Percentiles rank a stretch among this genome's conserved stretches.
These are phyloP conservation scores for Nomada fucata DNA, from an alignment of 2,888 invertebrate species.

Conservation along the genomic window DNA sequence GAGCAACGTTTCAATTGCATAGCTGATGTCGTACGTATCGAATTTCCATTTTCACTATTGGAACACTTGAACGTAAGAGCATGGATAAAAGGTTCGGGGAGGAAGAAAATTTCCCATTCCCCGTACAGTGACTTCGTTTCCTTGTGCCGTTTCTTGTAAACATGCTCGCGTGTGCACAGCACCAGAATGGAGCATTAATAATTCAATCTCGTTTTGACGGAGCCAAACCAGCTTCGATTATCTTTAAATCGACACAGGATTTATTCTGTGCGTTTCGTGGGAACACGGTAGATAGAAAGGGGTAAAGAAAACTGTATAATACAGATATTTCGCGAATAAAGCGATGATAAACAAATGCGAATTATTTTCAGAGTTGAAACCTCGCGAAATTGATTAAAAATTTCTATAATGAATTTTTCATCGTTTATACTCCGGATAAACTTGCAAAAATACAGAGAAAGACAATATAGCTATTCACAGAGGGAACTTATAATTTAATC, in stretches of 20 bases:
- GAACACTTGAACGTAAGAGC: background rate
- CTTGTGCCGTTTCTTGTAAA: constrained; percentile 2
- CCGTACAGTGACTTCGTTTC: background rate
- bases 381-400: too few relatives aligned
- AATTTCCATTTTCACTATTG: constrained; percentile 16
- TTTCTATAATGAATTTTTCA: too few relatives aligned
- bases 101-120: constrained; percentile 4
- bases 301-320: background rate
- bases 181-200: constrained; percentile 33
- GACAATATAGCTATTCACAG: background rate
- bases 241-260: constrained; percentile 33
- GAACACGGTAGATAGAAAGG: background rate
- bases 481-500: background rate
- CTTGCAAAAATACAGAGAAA: too few relatives aligned
- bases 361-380: too few relatives aligned
- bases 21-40: constrained; percentile 6
- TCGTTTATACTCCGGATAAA: too few relatives aligned
- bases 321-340: background rate
- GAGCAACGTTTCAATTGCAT: background rate
- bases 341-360: too few relatives aligned
- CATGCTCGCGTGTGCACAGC: background rate
- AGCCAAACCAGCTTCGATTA: constrained; percentile 53
- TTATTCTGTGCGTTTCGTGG: constrained; percentile 7
- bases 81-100: background rate
- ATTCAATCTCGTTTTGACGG: constrained; percentile 36